These are phyloP conservation scores for Myoxocephalus aenaeus DNA, from an alignment of 2,797 vertebrate genomes.

Conservation along the genomic window DNA sequence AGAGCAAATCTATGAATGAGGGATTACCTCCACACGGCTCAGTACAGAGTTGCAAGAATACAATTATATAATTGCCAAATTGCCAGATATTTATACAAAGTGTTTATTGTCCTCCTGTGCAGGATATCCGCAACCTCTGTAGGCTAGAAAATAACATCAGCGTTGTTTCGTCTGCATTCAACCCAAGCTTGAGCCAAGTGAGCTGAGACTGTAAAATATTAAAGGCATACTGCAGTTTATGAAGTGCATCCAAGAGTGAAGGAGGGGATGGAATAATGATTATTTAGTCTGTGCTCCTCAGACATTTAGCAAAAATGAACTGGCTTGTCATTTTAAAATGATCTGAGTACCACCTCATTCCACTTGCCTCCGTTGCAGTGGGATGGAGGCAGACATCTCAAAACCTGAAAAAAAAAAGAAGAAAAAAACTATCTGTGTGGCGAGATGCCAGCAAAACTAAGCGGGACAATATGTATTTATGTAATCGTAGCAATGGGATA, in stretches of 20 bases:
- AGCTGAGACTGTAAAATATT: neutral
- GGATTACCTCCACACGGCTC: neutral
- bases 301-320: neutral
- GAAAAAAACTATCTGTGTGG: neutral
- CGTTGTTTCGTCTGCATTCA: neutral
- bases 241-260: neutral
- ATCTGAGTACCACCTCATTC: neutral
- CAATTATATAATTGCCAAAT: neutral
- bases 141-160: neutral
- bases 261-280: neutral
- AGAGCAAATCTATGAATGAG: neutral
- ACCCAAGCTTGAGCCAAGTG: neutral
- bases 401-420: neutral
- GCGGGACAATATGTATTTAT: neutral
- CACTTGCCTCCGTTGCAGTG: neutral
- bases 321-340: neutral
- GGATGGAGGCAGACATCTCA: neutral
- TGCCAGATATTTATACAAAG: too few species aligned
- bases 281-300: neutral
- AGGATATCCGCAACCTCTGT: neutral
- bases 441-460: neutral
- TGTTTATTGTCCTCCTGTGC: neutral
- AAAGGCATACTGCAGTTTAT: neutral
- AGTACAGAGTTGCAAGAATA: neutral
- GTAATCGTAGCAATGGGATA: neutral